Conservation (phyloP, 2,888 invertebrate genomes). For the Mesochorus sp. region DNA sequence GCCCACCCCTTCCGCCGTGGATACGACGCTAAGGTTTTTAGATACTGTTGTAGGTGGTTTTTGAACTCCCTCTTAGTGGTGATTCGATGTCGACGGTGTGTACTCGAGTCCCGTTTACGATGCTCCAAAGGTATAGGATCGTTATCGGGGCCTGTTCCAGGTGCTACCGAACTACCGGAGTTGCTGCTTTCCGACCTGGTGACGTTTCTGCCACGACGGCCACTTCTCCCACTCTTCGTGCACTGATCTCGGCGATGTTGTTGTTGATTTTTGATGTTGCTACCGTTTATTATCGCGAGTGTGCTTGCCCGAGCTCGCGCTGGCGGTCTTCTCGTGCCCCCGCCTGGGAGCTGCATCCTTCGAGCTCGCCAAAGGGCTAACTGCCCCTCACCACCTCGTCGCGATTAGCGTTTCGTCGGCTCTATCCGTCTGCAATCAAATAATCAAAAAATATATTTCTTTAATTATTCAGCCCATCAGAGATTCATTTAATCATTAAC, state of each 20-base stretch:
- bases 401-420: slow-evolving; percentile 75
- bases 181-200: slow-evolving; percentile 62
- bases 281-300: slow-evolving; percentile 74
- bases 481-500: neutral
- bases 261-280: slow-evolving; percentile 70
- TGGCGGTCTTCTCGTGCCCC: slow-evolving; percentile 81
- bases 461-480: neutral
- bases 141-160: slow-evolving; percentile 69
- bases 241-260: slow-evolving; percentile 67
- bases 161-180: slow-evolving; percentile 62
- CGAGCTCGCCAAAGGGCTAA: slow-evolving; percentile 81
- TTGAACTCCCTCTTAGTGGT: slow-evolving; percentile 70
- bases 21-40: slow-evolving; percentile 77
- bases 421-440: slow-evolving; percentile 71
- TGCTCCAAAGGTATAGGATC: slow-evolving; percentile 72
- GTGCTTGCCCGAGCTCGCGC: slow-evolving; percentile 77
- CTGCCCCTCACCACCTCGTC: slow-evolving; percentile 81
- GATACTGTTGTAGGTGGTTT: slow-evolving; percentile 55
- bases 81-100: slow-evolving; percentile 74
- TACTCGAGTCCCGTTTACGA: slow-evolving; percentile 74
- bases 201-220: slow-evolving; percentile 66
- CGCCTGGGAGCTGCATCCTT: slow-evolving; percentile 82
- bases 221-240: slow-evolving; percentile 63
- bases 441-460: slow-evolving; percentile 23
- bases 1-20: slow-evolving; percentile 78